phyloP scores from a whole-genome alignment of 2,113 vertebrate species.

The Cryptoleucopteryx plumbea region DNA sequence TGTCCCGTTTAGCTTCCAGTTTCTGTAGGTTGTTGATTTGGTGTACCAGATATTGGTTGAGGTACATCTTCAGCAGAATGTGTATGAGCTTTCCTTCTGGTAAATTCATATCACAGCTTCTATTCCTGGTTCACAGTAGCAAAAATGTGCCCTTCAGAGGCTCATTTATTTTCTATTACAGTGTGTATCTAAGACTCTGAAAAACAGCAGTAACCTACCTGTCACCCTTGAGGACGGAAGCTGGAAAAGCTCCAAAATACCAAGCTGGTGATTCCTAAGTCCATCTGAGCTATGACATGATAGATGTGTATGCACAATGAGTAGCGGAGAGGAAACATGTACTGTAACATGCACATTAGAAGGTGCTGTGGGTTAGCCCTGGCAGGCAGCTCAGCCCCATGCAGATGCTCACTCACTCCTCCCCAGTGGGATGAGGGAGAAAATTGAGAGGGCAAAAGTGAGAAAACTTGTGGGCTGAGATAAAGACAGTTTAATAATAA shows the following conservation, averaged over 20 bases:
- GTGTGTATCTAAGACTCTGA: neutral
- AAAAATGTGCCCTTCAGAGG: neutral
- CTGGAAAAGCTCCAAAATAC: neutral
- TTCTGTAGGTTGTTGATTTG: neutral
- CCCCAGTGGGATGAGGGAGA: neutral
- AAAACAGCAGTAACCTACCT: neutral
- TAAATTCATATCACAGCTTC: neutral
- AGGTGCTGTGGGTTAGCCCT: neutral
- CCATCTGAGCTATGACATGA: neutral
- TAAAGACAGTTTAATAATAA: neutral
- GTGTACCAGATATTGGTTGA: neutral
- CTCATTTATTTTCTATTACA: neutral
- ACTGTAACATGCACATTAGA: rapidly evolving
- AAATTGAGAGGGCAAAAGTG: neutral
- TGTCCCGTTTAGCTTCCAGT: neutral
- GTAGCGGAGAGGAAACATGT: neutral
- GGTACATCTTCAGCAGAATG: neutral
- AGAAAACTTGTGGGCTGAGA: neutral
- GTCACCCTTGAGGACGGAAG: neutral
- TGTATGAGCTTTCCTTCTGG: neutral
- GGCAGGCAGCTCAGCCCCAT: neutral
- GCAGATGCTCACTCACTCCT: neutral
- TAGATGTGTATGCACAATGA: neutral
- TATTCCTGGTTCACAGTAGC: neutral
- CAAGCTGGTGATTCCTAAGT: neutral